Evolutionary conservation across 2,113 vertebrate genomes (phyloP).

Genomic region (Eira barbara): DNA sequence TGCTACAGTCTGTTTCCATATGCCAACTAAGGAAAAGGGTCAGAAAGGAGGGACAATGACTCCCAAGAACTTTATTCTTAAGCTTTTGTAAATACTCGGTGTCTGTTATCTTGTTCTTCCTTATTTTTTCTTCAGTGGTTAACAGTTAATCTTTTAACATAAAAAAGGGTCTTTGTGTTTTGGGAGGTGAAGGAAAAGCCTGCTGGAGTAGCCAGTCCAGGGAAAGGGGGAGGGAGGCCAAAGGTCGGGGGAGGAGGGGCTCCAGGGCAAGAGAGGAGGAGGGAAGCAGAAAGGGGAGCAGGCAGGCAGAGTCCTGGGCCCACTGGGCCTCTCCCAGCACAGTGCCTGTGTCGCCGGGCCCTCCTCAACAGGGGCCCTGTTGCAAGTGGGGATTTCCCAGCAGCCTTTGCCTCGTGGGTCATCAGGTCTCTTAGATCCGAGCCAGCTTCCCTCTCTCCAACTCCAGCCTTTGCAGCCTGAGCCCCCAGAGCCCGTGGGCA

Average conservation of each 20-base stretch:
- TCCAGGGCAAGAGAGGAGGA: not conserved
- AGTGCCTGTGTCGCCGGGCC: too few species aligned
- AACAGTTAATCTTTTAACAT: conserved; percentile 7
- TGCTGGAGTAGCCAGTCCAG: not conserved
- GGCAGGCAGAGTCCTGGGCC: not conserved
- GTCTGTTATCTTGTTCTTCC: not conserved
- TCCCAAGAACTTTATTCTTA: not conserved
- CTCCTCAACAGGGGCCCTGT: not conserved
- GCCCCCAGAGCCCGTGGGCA: not conserved
- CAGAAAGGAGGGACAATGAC: not conserved
- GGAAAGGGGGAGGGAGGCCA: not conserved
- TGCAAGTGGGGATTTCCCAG: not conserved
- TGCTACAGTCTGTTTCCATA: not conserved
- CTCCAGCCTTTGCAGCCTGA: not conserved
- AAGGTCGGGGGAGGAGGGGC: accelerated
- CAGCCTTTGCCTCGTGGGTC: not conserved
- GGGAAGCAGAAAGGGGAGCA: not conserved
- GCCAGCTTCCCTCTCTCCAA: not conserved
- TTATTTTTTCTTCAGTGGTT: not conserved
- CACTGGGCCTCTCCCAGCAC: not conserved
- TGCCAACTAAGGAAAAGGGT: not conserved
- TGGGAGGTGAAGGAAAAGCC: not conserved
- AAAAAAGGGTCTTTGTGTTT: not conserved
- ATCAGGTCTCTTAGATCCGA: accelerated
- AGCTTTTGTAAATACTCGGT: not conserved